These are phyloP conservation scores for Bombycilla garrulus DNA, from an alignment of 2,113 vertebrate species.

Conservation along the genomic window DNA sequence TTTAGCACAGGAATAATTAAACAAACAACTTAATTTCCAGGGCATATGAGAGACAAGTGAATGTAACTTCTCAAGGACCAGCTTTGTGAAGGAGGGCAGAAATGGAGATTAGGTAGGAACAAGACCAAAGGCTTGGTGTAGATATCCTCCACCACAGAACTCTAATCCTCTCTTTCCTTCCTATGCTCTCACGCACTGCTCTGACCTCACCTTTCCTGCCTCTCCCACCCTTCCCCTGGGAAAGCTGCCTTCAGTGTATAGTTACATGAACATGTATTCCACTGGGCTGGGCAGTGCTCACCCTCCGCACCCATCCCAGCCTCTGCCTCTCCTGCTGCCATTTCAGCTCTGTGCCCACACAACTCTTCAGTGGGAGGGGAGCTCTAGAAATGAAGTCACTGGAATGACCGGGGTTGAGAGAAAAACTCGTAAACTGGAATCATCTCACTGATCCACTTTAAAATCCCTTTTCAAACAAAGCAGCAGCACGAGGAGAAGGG, in stretches of 20 bases:
- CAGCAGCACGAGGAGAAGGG: neutral
- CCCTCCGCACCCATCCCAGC: neutral
- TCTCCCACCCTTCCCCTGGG: conserved; percentile 10
- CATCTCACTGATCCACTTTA: neutral
- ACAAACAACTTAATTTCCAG: neutral
- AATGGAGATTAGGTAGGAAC: neutral
- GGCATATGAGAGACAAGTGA: neutral
- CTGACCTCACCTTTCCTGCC: conserved; percentile 45
- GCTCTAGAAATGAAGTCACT: neutral
- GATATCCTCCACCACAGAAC: neutral
- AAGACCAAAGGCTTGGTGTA: neutral
- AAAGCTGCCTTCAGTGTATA: neutral
- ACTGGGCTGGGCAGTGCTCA: neutral
- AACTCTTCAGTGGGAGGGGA: neutral
- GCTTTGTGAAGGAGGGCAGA: neutral
- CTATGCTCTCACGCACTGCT: neutral
- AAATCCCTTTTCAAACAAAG: neutral
- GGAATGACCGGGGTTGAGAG: neutral
- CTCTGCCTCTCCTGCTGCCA: neutral
- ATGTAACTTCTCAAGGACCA: neutral
- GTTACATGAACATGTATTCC: neutral
- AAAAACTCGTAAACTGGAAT: neutral
- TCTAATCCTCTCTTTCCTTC: conserved; percentile 38
- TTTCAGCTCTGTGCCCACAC: neutral
- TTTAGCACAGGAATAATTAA: conserved; percentile 22